Conservation (phyloP, 2,888 invertebrate genomes). For the Stramonita haemastoma region DNA sequence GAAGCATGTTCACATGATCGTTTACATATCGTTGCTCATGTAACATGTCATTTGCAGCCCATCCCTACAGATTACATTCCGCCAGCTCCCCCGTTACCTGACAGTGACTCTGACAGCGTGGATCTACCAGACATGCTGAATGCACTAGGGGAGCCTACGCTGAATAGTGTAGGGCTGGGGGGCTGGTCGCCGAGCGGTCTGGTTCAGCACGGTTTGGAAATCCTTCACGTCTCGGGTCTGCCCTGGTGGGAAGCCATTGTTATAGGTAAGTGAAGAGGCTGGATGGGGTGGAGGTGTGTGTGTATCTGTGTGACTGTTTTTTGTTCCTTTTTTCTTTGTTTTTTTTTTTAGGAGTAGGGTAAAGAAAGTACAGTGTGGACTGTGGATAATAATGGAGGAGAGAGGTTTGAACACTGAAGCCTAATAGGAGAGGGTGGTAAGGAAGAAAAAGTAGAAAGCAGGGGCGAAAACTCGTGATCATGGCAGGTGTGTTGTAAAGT, state of each 20-base stretch:
- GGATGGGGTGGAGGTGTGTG: background rate
- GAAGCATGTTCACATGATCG: background rate
- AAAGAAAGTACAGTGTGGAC: too few relatives aligned
- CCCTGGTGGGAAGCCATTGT: slow-evolving; percentile 89
- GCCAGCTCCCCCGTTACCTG: slow-evolving; percentile 55
- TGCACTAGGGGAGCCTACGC: slow-evolving; percentile 84
- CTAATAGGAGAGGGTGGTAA: too few relatives aligned
- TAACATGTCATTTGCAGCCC: background rate
- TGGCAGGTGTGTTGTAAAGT: too few relatives aligned
- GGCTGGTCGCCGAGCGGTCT: slow-evolving; percentile 90
- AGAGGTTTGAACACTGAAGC: too few relatives aligned
- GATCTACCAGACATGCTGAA: slow-evolving; percentile 58
- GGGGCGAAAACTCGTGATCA: too few relatives aligned
- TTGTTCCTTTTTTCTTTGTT: too few relatives aligned
- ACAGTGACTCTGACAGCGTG: slow-evolving; percentile 47
- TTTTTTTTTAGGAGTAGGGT: too few relatives aligned
- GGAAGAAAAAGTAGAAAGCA: too few relatives aligned
- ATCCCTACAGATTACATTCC: slow-evolving; percentile 52
- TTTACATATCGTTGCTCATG: background rate
- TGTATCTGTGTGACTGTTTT: too few relatives aligned
- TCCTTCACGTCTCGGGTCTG: slow-evolving; percentile 88
- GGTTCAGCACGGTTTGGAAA: slow-evolving; percentile 89
- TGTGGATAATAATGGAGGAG: too few relatives aligned
- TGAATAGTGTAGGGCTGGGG: slow-evolving; percentile 89
- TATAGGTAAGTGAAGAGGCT: slow-evolving; percentile 43